Evolutionary conservation across 1,140 invertebrate species (phyloP), one percentile per base, ranked within the genome.

Genomic region (Polypedilum vanderplanki): DNA sequence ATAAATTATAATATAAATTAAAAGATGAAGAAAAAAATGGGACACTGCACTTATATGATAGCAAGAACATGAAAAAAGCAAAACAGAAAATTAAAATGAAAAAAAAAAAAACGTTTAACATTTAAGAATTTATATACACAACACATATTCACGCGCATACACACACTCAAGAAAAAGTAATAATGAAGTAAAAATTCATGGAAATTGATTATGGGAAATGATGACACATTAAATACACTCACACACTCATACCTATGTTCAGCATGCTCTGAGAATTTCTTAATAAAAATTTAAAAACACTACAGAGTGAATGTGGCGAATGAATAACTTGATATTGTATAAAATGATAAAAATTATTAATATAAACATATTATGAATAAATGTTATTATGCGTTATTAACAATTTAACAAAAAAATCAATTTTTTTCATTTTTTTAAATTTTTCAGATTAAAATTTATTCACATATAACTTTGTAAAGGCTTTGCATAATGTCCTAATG

Each of bases 401-500:
- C 65, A 70, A 70, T 18, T 70, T 70, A 70, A 20, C 17, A 70
- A 70, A 33, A 33, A 33, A 70, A 20, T 57, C 12, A 12, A 4
- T 70, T 70, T 22, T 9, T 70, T 70, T 70, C 5, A 67, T 67
- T 67, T 33, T 33, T 33, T 33, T 33, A 3, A 5, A 33, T 33
- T 33, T 33, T 33, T 33, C 24, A 33, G 24, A 33, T 5, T 33
- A 1, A n/a, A 33, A 33, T 18, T 70, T 20, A 9, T 7, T 70
- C 20, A 70, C 65, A 70, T 70, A 22, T 70, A 70, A 18, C 5
- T 70, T 70, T 70, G 17, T 22, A 70, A 22, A 7, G 65, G 65
- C 18, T 70, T 70, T 1, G 85, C 87, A 79, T 89, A 90, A 80
- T 87, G 87, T 41, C 88, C 88, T 76, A 89, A 83, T 22, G 87